Evolutionary conservation across 2,797 vertebrate genomes (phyloP), one percentile per base, ranked within the genome.

Genomic region (Artibeus jamaicensis): DNA sequence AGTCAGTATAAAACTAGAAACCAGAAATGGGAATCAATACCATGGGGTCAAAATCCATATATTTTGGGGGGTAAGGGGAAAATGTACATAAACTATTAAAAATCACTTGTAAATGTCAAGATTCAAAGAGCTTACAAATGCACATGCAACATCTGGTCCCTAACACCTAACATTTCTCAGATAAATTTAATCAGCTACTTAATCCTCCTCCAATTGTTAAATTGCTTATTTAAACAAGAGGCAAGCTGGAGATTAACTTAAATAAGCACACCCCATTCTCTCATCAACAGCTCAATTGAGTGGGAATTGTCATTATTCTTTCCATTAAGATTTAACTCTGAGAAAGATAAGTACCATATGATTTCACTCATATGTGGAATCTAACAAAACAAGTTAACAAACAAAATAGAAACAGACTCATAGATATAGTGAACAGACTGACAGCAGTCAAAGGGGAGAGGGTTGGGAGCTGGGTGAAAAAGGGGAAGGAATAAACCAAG

Each of bases 181-280:
- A 89, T 77, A 93, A 97, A 94, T 95, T 88, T 96, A 94, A 95
- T 95, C 91, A 96, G 50, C 39, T 96, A 92, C 67, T 93, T 97
- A 94, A 96, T 85, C 79, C 84, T 92, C 22, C 44, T 85, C 29
- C 53, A 86, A 76, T 89, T 95, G 55, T 93, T 86, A 94, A 96
- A 89, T 95, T 88, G 86, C 71, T 95, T 97, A 96, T 90, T 97
- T 94, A 95, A 81, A 95, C 55, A 86, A 55, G 1, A 96, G 68
- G 44, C 24, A 95, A 97, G 24, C 84, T 87, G 62, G 57, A 97
- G 96, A 97, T 95, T 81, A 96, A 89, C 48, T 94, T 86, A 93
- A 95, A 94, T 94, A 94, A 95, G 96, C 62, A 92, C 44, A 96
- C 59, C 71, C 59, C n/a, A 9, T 89, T 91, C 97, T 97, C 89